Evolutionary conservation across 2,797 vertebrate genomes (phyloP).

Genomic region (Microctenopoma stevenorrisi): DNA sequence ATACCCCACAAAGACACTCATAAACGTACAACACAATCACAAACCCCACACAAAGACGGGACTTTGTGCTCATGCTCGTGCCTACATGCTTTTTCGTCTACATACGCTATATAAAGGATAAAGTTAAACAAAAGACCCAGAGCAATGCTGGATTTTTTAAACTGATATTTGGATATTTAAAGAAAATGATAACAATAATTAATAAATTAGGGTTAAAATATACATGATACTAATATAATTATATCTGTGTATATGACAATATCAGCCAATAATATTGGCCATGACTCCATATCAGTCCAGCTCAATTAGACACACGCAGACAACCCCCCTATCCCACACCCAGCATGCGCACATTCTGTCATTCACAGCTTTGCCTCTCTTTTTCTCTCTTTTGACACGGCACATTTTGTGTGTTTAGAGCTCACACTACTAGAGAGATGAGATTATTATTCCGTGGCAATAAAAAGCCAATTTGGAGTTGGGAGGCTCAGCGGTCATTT

Average conservation of each 20-base stretch:
- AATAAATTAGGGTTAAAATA: not conserved
- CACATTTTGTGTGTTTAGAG: conserved; percentile 74
- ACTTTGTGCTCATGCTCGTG: conserved; percentile 21
- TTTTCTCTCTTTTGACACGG: conserved; percentile 68
- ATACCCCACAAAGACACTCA: conserved; percentile 28
- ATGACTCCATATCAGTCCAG: conserved; percentile 55
- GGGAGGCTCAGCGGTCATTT: conserved; percentile 72
- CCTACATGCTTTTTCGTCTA: not conserved
- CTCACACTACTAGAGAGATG: conserved; percentile 67
- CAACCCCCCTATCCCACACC: conserved; percentile 1
- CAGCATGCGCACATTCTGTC: conserved; percentile 39
- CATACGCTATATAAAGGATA: conserved; percentile 17
- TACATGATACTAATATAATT: not conserved
- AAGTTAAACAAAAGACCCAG: conserved; percentile 5
- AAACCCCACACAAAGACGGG: conserved; percentile 20
- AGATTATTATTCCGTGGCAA: conserved; percentile 82
- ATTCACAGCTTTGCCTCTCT: conserved; percentile 44
- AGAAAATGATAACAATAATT: not conserved
- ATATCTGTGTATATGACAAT: conserved; percentile 9
- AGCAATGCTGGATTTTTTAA: not conserved
- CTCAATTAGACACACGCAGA: conserved; percentile 39
- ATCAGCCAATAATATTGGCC: conserved; percentile 22
- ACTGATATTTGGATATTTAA: conserved; percentile 1
- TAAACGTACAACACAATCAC: conserved; percentile 26
- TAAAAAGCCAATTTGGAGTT: conserved; percentile 81